Conservation (phyloP, 1,140 invertebrate genomes). For the Drosophila neocordata region DNA sequence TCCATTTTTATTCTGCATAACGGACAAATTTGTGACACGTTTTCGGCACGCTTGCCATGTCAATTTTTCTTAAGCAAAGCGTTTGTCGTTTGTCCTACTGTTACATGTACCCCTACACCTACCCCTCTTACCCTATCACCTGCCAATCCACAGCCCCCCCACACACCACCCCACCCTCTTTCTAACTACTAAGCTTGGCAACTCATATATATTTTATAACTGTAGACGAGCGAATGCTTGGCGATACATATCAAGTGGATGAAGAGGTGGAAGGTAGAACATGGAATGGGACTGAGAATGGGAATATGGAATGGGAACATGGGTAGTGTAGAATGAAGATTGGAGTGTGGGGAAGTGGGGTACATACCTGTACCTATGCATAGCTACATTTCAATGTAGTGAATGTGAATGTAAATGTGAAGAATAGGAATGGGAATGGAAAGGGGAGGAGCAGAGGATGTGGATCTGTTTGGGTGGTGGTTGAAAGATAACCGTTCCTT, state of each 20-base stretch:
- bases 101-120: not conserved
- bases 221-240: conserved; percentile 41
- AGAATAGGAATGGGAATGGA: not conserved
- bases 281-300: no score
- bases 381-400: not conserved
- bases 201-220: conserved; percentile 79
- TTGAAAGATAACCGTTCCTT: conserved; percentile 71
- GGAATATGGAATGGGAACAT: not conserved
- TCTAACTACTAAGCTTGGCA: conserved; percentile 14
- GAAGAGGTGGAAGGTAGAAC: not conserved
- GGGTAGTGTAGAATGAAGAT: no score
- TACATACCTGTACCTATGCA: conserved; percentile 48
- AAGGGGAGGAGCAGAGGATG: not conserved
- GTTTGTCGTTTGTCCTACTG: conserved; percentile 59
- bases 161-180: not conserved
- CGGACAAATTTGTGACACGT: conserved; percentile 76
- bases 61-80: conserved; percentile 77
- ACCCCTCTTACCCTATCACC: not conserved
- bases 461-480: conserved; percentile 44
- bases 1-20: conserved; percentile 38
- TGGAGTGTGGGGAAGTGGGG: no score
- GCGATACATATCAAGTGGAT: conserved; percentile 65
- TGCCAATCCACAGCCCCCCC: not conserved
- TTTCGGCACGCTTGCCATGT: conserved; percentile 76
- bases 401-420: not conserved